Evolutionary conservation across 2,113 vertebrate genomes (phyloP), one percentile per base, ranked within the genome.

Genomic region (Rynchops niger): DNA sequence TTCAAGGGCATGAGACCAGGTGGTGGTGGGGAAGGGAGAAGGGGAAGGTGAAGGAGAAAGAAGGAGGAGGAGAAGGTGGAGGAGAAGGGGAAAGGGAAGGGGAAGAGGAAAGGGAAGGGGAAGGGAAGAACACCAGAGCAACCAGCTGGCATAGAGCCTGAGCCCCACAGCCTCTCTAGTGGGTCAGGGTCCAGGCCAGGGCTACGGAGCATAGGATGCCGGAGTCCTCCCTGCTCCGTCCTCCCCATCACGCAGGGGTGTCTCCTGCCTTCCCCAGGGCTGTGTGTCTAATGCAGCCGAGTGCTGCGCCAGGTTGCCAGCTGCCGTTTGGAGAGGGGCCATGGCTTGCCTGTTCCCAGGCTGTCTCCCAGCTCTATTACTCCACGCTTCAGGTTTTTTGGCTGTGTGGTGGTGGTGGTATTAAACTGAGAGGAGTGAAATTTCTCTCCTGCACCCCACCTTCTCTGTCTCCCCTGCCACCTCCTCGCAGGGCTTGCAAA

Each of bases 281-380:
- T 4, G 14, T 20, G 72, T 78, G 71, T 87, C 79, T 80, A 83
- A 93, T 3, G 14, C 87, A 89, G 91, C 53, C 2, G 16, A 89
- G 70, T 2, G 3, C 71, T 3, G 50, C 3, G 69, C 93, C 96
- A 91, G 81, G 81, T 72, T 91, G 71, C 93, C 93, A 95, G 96
- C 94, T 96, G 94, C 92, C 6, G 9, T 53, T 78, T 95, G 96
- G 97, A 96, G 91, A 93, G 65, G 43, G 55, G 86, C 95, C 96
- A 95, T 20, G 36, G 59, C 63, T 73, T 58, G 43, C 85, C 90
- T 86, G 26, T 73, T 96, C 61, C 74, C 91, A 94, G 73, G 72
- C 93, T 92, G 76, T 92, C 86, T 94, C 90, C 77, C 93, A 61
- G 87, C 53, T 86, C 70, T 40, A 52, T 93, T 91, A 83, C 83